These are phyloP conservation scores for Psilanteris sp. DNA, from an alignment of 1,140 invertebrate genomes.

Conservation along the genomic window DNA sequence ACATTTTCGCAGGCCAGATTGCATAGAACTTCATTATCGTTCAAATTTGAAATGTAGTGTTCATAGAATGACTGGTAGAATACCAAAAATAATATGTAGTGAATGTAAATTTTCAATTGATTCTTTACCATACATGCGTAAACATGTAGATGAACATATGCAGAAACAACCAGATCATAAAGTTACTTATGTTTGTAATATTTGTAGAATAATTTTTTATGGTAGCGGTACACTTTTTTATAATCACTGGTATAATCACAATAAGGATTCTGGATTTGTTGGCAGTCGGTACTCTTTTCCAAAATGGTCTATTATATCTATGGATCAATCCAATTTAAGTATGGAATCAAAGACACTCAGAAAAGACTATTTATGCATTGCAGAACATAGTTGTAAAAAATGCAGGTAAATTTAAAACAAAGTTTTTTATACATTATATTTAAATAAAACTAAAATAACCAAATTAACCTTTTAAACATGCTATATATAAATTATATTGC, in stretches of 20 bases:
- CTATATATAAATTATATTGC: too few species aligned
- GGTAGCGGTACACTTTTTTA: conserved; percentile 70
- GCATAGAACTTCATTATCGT: conserved; percentile 72
- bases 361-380: conserved; percentile 68
- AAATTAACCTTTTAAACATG: too few species aligned
- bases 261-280: conserved; percentile 66
- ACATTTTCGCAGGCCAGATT: conserved; percentile 69
- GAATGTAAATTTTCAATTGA: conserved; percentile 63
- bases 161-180: conserved; percentile 36
- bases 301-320: conserved; percentile 56
- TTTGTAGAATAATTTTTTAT: conserved; percentile 74
- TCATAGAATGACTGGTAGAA: conserved; percentile 38
- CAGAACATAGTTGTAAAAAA: conserved; percentile 70
- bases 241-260: conserved; percentile 73
- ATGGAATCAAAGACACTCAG: conserved; percentile 7
- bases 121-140: conserved; percentile 61
- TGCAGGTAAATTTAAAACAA: conserved; percentile 72
- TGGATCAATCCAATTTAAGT: conserved; percentile 26
- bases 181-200: conserved; percentile 70
- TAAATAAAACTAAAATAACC: too few species aligned
- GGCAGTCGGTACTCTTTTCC: conserved; percentile 70
- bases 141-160: conserved; percentile 67
- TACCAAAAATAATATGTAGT: conserved; percentile 70
- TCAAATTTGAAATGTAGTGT: conserved; percentile 44
- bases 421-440: too few species aligned